Evolutionary conservation across 2,888 invertebrate species (phyloP).

Genomic region (Ptychoptera albimana): DNA sequence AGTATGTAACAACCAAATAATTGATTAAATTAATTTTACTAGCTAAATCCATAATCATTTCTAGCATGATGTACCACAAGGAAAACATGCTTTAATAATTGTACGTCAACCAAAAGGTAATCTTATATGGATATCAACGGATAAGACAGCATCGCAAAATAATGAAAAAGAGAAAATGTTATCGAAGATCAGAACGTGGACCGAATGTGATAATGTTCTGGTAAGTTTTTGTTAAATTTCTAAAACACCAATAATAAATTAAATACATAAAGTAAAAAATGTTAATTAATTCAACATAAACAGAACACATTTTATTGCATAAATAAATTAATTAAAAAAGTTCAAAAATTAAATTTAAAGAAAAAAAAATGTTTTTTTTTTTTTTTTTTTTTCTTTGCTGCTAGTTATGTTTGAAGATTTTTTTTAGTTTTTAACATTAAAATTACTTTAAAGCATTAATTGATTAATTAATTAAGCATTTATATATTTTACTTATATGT

Average conservation of each 20-base stretch:
- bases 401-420: too few species aligned
- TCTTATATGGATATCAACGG: slow-evolving; percentile 67
- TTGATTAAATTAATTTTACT: slow-evolving; percentile 8
- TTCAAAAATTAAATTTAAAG: too few species aligned
- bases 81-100: slow-evolving; percentile 75
- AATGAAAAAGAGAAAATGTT: slow-evolving; percentile 38
- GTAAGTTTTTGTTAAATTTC: slow-evolving; percentile 23
- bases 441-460: too few species aligned
- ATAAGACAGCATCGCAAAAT: slow-evolving; percentile 42
- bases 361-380: too few species aligned
- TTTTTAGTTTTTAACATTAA: too few species aligned
- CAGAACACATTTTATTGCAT: neutral
- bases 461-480: too few species aligned
- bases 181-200: slow-evolving; percentile 51
- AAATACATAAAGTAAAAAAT: too few species aligned
- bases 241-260: too few species aligned
- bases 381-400: too few species aligned
- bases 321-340: too few species aligned
- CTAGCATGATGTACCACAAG: slow-evolving; percentile 66
- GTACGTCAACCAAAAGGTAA: slow-evolving; percentile 75
- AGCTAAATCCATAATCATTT: slow-evolving; percentile 4
- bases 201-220: slow-evolving; percentile 71
- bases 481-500: slow-evolving; percentile 3
- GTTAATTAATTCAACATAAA: neutral
- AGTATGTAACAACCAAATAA: slow-evolving; percentile 19